phyloP scores from a whole-genome alignment of 2,888 invertebrate species.

The Thymelicus lineola region DNA sequence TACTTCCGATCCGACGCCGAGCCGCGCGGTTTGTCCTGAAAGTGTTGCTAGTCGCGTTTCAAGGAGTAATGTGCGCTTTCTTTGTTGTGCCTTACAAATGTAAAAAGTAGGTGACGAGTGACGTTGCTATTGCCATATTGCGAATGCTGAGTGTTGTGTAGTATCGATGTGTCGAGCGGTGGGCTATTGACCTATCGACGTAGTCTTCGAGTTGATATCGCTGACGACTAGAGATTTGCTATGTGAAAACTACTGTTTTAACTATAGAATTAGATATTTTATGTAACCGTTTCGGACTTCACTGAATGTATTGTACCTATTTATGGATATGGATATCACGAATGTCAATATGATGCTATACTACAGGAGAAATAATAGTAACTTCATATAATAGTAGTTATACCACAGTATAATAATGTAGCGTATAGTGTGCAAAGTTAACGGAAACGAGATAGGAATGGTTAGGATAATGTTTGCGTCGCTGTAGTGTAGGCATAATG shows the following conservation, averaged over 20 bases:
- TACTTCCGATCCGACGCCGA: background rate
- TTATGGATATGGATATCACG: background rate
- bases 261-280: background rate
- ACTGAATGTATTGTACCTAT: background rate
- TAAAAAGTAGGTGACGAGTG: conserved; percentile 15
- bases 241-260: too few relatives aligned
- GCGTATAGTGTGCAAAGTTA: background rate
- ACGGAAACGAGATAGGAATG: background rate
- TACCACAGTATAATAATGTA: too few relatives aligned
- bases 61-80: background rate
- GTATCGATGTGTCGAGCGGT: background rate
- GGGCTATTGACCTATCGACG: background rate
- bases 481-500: too few relatives aligned
- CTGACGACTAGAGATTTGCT: too few relatives aligned
- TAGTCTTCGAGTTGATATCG: too few relatives aligned
- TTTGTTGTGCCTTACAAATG: conserved; percentile 11
- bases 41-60: background rate
- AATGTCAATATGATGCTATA: background rate
- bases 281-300: background rate
- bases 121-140: background rate
- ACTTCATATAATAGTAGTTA: too few relatives aligned
- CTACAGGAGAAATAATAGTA: too few relatives aligned
- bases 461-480: background rate
- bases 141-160: background rate
- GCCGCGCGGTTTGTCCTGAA: background rate